A percentile compares a stretch with the other conserved stretches of the same genome.
Evolutionary conservation across 2,888 invertebrate species (phyloP).

Genomic region (Drosophila tanythrix): DNA sequence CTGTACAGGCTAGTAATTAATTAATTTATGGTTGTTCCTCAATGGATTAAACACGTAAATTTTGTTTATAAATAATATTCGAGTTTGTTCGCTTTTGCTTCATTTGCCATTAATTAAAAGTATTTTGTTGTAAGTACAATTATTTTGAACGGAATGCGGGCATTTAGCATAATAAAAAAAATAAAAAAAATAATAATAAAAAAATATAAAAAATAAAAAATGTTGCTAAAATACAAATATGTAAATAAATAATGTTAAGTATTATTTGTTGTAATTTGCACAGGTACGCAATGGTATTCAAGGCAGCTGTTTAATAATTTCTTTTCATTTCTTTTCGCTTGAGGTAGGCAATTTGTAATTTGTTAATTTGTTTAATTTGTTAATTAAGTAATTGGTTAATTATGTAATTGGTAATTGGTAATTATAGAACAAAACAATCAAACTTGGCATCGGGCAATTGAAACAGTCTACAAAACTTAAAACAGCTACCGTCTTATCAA

Average conservation of each 20-base stretch:
- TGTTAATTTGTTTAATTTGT: conserved; percentile 19
- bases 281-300: conserved; percentile 73
- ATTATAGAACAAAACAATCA: conserved; percentile 24
- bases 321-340: conserved; percentile 37
- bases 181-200: background rate
- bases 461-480: conserved; percentile 38
- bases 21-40: conserved; percentile 14
- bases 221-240: conserved; percentile 32
- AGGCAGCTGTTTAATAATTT: conserved; percentile 72
- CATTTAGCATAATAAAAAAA: conserved; percentile 27
- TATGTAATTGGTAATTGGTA: conserved; percentile 7
- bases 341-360: conserved; percentile 67
- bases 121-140: conserved; percentile 36
- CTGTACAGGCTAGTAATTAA: conserved; percentile 62
- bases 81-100: conserved; percentile 55
- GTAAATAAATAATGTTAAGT: conserved; percentile 50
- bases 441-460: conserved; percentile 43
- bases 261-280: conserved; percentile 75
- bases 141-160: conserved; percentile 77
- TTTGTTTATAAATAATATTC: conserved; percentile 44
- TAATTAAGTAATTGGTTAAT: conserved; percentile 8
- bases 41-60: conserved; percentile 7
- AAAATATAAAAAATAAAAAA: conserved; percentile 3
- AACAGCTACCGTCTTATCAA: conserved; percentile 45
- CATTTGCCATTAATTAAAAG: conserved; percentile 29